Evolutionary conservation across 2,113 vertebrate species (phyloP).

Genomic region (Alaudala cheleensis): DNA sequence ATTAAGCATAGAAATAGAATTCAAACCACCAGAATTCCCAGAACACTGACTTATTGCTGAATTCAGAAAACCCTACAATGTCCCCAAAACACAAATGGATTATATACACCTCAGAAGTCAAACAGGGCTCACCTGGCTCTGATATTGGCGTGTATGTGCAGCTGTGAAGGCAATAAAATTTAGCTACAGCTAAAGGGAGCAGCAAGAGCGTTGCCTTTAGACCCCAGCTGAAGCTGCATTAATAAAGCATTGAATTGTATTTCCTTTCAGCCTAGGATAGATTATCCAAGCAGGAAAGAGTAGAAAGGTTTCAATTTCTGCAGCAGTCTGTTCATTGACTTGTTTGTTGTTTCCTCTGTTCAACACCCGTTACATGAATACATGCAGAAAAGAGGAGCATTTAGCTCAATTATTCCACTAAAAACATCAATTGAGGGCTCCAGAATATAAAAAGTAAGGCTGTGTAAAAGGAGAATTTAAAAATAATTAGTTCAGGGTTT

Average conservation of each 20-base stretch:
- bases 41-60: background rate
- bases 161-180: background rate
- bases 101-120: background rate
- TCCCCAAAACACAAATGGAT: background rate
- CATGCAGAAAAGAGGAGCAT: background rate
- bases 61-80: background rate
- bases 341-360: background rate
- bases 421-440: background rate
- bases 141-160: background rate
- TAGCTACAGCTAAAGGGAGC: background rate
- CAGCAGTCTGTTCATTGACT: background rate
- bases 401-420: slow-evolving; percentile 40
- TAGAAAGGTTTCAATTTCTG: background rate
- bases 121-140: background rate
- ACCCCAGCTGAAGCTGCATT: background rate
- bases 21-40: background rate
- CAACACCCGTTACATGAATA: background rate
- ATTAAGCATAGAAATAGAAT: background rate
- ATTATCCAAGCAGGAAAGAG: background rate
- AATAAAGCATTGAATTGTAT: background rate
- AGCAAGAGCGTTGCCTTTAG: background rate
- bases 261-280: background rate
- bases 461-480: background rate
- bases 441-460: background rate
- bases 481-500: background rate